Percentiles rank a stretch among this genome's conserved stretches.
Evolutionary conservation across 2,888 invertebrate species (phyloP).

Genomic region (Rhabditoides inermis): DNA sequence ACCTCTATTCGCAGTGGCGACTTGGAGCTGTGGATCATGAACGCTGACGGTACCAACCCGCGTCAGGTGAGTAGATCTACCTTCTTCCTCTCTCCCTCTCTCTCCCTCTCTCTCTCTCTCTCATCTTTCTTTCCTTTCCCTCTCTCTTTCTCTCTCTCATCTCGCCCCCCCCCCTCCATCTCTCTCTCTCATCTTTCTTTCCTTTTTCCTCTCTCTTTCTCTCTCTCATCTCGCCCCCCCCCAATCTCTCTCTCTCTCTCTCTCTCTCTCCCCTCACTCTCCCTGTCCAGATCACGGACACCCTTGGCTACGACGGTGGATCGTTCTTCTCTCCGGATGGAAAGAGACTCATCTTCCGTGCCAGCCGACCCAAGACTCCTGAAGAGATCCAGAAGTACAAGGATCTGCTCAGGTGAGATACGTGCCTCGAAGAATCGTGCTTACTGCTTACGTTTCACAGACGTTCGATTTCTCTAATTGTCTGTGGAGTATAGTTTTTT

Average conservation of each 20-base stretch:
- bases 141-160: background rate
- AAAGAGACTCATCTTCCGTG: slow-evolving; percentile 23
- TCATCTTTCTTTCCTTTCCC: background rate
- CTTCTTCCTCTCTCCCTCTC: no score
- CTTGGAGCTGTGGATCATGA: slow-evolving; percentile 34
- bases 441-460: background rate
- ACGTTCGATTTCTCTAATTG: no score
- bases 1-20: slow-evolving; percentile 31
- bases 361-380: slow-evolving; percentile 24
- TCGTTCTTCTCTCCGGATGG: slow-evolving; percentile 35
- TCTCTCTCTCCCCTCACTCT: background rate
- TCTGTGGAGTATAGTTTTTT: no score
- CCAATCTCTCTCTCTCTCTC: background rate
- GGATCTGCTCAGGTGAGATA: slow-evolving; percentile 6
- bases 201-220: background rate
- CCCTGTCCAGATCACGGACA: slow-evolving; percentile 20
- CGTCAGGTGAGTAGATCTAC: slow-evolving; percentile 19
- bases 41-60: slow-evolving; percentile 21
- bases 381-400: slow-evolving; percentile 27
- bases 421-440: background rate
- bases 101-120: background rate
- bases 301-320: slow-evolving; percentile 39
- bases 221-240: background rate
- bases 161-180: background rate
- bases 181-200: background rate